A percentile compares a stretch with the other conserved stretches of the same genome.
Conservation (phyloP, 2,797 vertebrate species). For the Sebastes oblongus region DNA sequence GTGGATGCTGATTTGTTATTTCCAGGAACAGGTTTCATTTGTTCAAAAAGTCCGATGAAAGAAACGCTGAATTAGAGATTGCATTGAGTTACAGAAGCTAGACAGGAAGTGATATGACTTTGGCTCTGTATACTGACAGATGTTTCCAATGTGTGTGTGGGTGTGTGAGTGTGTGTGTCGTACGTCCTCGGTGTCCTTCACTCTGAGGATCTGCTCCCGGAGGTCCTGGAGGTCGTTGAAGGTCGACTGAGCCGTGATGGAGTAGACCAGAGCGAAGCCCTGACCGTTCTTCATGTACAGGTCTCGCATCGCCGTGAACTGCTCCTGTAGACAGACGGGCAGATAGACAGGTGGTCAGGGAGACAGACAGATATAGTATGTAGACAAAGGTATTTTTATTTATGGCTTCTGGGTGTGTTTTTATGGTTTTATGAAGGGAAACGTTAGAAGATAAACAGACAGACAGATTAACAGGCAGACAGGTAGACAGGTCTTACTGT, state of each 20-base stretch:
- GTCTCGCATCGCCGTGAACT: constrained; percentile 96
- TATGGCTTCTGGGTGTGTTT: too few relatives aligned
- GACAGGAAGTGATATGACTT: too few relatives aligned
- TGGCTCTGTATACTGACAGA: too few relatives aligned
- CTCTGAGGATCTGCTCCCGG: constrained; percentile 94
- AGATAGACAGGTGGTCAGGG: background rate
- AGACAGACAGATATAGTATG: too few relatives aligned
- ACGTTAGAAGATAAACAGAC: background rate
- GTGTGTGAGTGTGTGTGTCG: constrained; percentile 10
- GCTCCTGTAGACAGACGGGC: constrained; percentile 83
- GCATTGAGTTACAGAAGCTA: too few relatives aligned
- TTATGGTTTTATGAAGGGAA: too few relatives aligned
- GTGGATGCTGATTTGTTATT: too few relatives aligned
- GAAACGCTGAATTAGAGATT: too few relatives aligned
- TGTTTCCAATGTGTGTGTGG: background rate
- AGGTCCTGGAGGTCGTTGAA: constrained; percentile 96
- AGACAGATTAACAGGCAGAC: background rate
- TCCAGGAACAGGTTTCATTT: too few relatives aligned
- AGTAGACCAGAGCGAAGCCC: constrained; percentile 96
- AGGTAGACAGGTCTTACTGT: constrained; percentile 84
- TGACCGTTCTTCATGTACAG: constrained; percentile 98
- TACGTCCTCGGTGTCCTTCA: constrained; percentile 87
- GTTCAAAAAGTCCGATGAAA: too few relatives aligned
- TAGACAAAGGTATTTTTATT: too few relatives aligned
- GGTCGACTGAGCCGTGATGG: constrained; percentile 96